Evolutionary conservation across 2,797 vertebrate genomes (phyloP), one percentile per base, ranked within the genome.

Genomic region (Xenentodon cancila): DNA sequence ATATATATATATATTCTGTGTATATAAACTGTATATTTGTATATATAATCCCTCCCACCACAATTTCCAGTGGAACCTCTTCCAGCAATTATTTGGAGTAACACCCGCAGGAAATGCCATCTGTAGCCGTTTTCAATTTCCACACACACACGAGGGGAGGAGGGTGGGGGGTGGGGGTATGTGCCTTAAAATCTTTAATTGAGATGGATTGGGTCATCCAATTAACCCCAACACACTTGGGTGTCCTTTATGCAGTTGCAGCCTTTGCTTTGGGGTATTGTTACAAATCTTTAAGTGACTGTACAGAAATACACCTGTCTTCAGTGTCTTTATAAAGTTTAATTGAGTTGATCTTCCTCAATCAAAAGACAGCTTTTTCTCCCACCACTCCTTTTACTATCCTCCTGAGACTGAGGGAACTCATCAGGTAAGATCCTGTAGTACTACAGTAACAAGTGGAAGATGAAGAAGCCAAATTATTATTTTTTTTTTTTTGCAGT

Each of bases 191-290:
- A 91, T 90, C 87, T 90, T 92, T 92, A 92, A 92, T 93, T 92
- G 89, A 90, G 89, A 93, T 90, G 76, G 92, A 93, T 83, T 82
- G 81, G 92, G 92, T 94, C 93, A 93, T 90, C 88, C 88, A 94
- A 93, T 93, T 94, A 94, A 94, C 91, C 91, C 76, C 8, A 88
- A 88, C 86, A 89, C 87, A 84, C 91, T 80, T 84, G 90, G 86
- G 88, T 81, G 77, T 91, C 85, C 84, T 88, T 92, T 86, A 79
- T 91, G 78, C 68, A 57, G 84, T 79, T 80, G 82, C 76, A 86
- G 87, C 71, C 83, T 85, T 86, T 86, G 80, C 91, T 91, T 89
- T 79, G 75, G 91, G 89, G 84, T 85, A 89, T 88, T 89, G 87
- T 88, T 86, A 86, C 69, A 78, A 85, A 91, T 91, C 84, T 88